phyloP scores from a whole-genome alignment of 2,113 vertebrate species.

The Scartelaos histophorus region DNA sequence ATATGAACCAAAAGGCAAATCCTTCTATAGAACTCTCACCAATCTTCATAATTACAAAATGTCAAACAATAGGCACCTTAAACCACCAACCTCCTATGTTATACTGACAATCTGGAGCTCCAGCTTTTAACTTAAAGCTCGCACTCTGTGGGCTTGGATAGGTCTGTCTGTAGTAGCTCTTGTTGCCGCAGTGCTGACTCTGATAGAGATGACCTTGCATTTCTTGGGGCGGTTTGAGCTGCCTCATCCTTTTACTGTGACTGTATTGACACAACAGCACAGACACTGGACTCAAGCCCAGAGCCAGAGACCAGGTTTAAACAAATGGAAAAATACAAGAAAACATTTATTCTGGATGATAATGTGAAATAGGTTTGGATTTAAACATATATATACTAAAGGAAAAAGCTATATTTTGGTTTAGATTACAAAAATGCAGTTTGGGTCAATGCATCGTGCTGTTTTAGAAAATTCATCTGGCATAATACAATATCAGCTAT shows the following conservation, averaged over 20 bases:
- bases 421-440: neutral
- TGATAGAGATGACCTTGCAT: slow-evolving; percentile 49
- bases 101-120: neutral
- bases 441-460: neutral
- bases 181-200: slow-evolving; percentile 41
- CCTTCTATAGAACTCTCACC: neutral
- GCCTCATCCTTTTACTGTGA: slow-evolving; percentile 54
- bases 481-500: neutral
- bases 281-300: slow-evolving; percentile 26
- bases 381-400: neutral
- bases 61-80: no score
- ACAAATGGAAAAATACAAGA: slow-evolving; percentile 5
- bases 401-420: neutral
- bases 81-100: no score
- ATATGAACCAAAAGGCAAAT: neutral
- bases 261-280: slow-evolving; percentile 55
- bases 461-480: neutral
- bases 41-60: no score
- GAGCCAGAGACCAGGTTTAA: slow-evolving; percentile 9
- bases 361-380: neutral
- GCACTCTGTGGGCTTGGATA: neutral
- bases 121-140: no score
- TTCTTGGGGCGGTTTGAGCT: slow-evolving; percentile 30
- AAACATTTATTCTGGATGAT: neutral
- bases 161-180: neutral